These are phyloP conservation scores for Ericerus pela DNA, from an alignment of 1,140 invertebrate species.

Conservation along the genomic window DNA sequence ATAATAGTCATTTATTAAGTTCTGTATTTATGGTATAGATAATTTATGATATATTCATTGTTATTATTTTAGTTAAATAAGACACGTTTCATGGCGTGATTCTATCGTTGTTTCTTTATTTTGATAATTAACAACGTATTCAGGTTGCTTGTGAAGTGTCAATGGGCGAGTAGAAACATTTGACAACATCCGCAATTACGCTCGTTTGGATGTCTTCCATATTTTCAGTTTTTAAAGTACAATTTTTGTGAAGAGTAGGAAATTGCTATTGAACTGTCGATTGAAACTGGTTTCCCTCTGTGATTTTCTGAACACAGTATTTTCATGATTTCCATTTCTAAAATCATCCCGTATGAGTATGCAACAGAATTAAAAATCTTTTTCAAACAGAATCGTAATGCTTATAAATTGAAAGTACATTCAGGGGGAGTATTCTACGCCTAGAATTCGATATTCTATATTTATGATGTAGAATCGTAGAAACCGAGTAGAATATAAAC, in stretches of 20 bases:
- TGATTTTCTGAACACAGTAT: background rate
- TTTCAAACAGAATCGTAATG: background rate
- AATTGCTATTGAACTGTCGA: background rate
- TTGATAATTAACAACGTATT: background rate
- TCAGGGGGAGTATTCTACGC: too few relatives aligned
- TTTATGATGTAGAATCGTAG: too few relatives aligned
- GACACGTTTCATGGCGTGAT: too few relatives aligned
- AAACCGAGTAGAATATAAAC: too few relatives aligned
- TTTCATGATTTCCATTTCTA: background rate
- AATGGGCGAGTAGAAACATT: background rate
- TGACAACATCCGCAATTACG: background rate
- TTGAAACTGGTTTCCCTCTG: background rate
- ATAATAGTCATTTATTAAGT: background rate
- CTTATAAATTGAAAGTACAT: background rate
- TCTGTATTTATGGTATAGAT: background rate
- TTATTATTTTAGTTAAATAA: too few relatives aligned
- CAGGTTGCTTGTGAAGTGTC: background rate
- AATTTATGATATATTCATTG: conserved; percentile 3
- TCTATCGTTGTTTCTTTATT: background rate
- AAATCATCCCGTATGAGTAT: background rate
- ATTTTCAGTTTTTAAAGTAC: background rate
- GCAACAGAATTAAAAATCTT: background rate
- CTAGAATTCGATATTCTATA: too few relatives aligned
- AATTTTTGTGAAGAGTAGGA: background rate
- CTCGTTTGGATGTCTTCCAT: background rate